These are phyloP conservation scores for Polydrusus cervinus DNA, from an alignment of 2,888 invertebrate genomes.

Conservation along the genomic window DNA sequence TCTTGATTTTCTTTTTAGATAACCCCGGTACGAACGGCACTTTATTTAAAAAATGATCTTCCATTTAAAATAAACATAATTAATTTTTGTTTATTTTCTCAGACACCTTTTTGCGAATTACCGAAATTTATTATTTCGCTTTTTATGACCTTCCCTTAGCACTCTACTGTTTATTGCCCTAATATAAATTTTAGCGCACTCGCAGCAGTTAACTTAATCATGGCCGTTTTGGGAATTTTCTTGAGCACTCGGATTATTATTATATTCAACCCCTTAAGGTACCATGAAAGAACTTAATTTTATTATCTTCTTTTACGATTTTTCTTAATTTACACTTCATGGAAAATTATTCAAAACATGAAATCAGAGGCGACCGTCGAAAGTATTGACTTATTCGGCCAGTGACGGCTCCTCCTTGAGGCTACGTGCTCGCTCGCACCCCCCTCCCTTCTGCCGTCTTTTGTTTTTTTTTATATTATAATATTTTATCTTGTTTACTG, in stretches of 20 bases:
- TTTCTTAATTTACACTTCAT: neutral
- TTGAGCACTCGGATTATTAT: conserved; percentile 21
- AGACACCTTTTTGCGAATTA: conserved; percentile 19
- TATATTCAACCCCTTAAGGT: conserved; percentile 7
- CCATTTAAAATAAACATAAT: neutral
- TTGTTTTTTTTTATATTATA: too few species aligned
- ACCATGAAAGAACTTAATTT: conserved; percentile 2
- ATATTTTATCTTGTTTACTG: too few species aligned
- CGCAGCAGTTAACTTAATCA: conserved; percentile 22
- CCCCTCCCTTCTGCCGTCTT: too few species aligned
- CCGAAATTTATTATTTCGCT: conserved; percentile 20
- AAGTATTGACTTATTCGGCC: too few species aligned
- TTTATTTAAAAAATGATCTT: neutral
- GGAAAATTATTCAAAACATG: neutral
- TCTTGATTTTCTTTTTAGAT: neutral
- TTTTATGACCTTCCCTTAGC: conserved; percentile 21
- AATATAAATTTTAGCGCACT: conserved; percentile 27
- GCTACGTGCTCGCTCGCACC: too few species aligned
- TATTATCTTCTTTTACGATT: neutral
- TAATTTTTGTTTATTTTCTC: conserved; percentile 6
- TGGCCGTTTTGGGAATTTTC: conserved; percentile 25
- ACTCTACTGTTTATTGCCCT: conserved; percentile 23
- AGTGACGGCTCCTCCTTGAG: too few species aligned
- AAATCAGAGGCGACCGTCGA: too few species aligned
- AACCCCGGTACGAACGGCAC: neutral